These are phyloP conservation scores for Drosophila lacteicornis DNA, from an alignment of 1,140 invertebrate species.

Conservation along the genomic window DNA sequence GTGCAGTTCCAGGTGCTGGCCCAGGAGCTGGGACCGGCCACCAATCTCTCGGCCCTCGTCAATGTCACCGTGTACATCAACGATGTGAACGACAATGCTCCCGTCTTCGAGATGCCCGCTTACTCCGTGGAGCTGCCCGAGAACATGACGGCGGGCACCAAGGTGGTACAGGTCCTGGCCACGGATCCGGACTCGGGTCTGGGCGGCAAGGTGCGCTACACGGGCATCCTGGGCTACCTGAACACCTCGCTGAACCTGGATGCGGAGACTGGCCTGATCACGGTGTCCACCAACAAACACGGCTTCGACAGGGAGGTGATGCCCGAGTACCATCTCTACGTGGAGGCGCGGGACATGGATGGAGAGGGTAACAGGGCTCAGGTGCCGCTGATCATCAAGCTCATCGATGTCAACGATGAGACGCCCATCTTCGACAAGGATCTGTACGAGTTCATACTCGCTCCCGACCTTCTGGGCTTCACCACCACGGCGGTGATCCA, in stretches of 20 bases:
- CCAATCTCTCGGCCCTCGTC: constrained; percentile 89
- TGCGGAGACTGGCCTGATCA: constrained; percentile 91
- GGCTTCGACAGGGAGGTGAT: constrained; percentile 93
- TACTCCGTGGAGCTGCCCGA: constrained; percentile 92
- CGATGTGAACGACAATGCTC: constrained; percentile 96
- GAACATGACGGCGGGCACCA: constrained; percentile 91
- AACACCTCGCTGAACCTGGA: constrained; percentile 92
- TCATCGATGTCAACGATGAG: constrained; percentile 95
- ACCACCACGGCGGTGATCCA: constrained; percentile 90
- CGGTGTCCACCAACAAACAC: constrained; percentile 90
- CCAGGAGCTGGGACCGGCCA: constrained; percentile 90
- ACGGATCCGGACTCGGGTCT: constrained; percentile 91
- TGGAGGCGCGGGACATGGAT: constrained; percentile 94
- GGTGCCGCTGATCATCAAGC: constrained; percentile 90
- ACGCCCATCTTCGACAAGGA: constrained; percentile 92
- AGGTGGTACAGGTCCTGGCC: constrained; percentile 90
- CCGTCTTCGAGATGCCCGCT: constrained; percentile 90
- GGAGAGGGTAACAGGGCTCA: constrained; percentile 90
- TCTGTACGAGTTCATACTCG: constrained; percentile 93
- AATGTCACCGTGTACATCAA: constrained; percentile 92
- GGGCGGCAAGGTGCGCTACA: constrained; percentile 91
- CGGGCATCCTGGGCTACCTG: constrained; percentile 90
- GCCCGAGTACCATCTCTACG: constrained; percentile 90
- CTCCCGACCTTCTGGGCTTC: constrained; percentile 90
- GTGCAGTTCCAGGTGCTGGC: constrained; percentile 92